Evolutionary conservation across 2,888 invertebrate genomes (phyloP).

Genomic region (Crepidodera aurea): DNA sequence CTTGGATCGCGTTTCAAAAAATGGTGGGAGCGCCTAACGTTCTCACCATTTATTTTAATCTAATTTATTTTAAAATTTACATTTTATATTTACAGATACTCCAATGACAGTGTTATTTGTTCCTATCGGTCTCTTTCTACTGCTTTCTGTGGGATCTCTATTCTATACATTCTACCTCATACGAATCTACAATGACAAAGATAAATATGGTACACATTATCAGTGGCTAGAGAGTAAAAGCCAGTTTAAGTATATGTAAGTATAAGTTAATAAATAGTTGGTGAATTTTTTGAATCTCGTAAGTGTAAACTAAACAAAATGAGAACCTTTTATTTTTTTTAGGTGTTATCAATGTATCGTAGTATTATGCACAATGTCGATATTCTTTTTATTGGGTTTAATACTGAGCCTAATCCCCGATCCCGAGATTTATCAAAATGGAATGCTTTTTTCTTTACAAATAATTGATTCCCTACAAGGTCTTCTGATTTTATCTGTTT

Average conservation of each 20-base stretch:
- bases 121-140: conserved; percentile 45
- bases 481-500: conserved; percentile 8
- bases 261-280: too few species aligned
- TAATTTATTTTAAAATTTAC: too few species aligned
- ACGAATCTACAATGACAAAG: conserved; percentile 21
- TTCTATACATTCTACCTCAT: conserved; percentile 35
- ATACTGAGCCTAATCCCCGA: conserved; percentile 1
- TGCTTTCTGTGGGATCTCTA: conserved; percentile 37
- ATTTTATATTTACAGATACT: conserved; percentile 41
- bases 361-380: conserved; percentile 5
- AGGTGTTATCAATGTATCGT: conserved; percentile 14
- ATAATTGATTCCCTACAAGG: conserved; percentile 22
- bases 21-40: too few species aligned
- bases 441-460: conserved; percentile 14
- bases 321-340: conserved; percentile 18
- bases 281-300: too few species aligned
- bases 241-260: conserved; percentile 49
- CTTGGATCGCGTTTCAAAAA: too few species aligned
- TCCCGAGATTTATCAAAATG: conserved; percentile 5
- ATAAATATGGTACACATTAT: conserved; percentile 33
- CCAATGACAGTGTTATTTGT: conserved; percentile 41
- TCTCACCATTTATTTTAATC: too few species aligned
- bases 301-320: too few species aligned
- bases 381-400: conserved; percentile 11
- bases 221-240: conserved; percentile 43